Base-by-base conservation (phyloP, 2,888 invertebrate species). In the Campoplex capitator region DNA sequence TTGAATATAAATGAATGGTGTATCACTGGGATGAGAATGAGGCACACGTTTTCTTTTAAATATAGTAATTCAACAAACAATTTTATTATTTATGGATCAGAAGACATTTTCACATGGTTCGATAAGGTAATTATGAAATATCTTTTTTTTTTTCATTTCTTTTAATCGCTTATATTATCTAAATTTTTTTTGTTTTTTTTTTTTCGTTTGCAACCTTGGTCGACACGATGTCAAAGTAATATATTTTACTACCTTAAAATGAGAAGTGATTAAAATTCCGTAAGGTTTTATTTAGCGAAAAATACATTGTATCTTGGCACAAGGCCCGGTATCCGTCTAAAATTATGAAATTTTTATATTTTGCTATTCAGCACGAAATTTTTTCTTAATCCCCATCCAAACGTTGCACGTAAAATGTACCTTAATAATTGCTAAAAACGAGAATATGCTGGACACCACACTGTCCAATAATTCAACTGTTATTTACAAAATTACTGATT, bases 21-120 rank as follows among this genome's bases (percentile, higher is more conserved):
- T 54, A 38, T 48, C 16, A 6, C 18, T 35, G 58, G 1, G 67
- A 3, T 74, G 54, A 67, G 51, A n/a, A 51, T 62, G 32, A 73
- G 62, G 28, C 48, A 23, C 65, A 56, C 11, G 38, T 65, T 58
- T 51, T 62, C 45, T 77, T 77, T 79, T 82, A 56, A 87, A 87
- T 87, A 84, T 87, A 78, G 87, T 87, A 87, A 87, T 87, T 84
- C 84, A 87, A 86, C 86, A 87, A 87, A 86, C 83, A 87, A 84
- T 84, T 87, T 84, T 87, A 87, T 87, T 87, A 86, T 84, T 87
- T 67, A 84, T 76, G 68, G 51, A 87, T 84, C 84, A 84, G 84
- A 87, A 87, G 87, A 87, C 87, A 84, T 70, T 84, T 84, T 78
- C 77, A 79, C 79, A 87, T 83, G 65, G 70, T 82, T 79, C 48